Evolutionary conservation across 2,797 vertebrate genomes (phyloP).

Genomic region (Neopelma chrysocephalum): DNA sequence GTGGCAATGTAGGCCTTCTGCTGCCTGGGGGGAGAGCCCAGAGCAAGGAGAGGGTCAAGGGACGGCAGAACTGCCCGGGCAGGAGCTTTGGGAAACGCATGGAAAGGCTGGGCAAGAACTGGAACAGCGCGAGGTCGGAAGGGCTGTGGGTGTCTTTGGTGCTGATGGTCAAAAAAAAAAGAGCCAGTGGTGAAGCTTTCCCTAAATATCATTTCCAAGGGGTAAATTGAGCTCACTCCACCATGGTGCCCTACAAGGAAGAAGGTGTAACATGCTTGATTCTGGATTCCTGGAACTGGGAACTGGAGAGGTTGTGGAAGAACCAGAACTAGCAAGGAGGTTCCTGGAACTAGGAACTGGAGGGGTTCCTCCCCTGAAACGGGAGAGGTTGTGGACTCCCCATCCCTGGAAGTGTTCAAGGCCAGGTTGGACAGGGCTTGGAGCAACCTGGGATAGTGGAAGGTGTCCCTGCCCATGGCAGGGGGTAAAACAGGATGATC

Average conservation of each 20-base stretch:
- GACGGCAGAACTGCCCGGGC: fast-evolving
- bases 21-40: conserved; percentile 77
- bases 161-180: too few relatives aligned
- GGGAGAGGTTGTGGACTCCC: background rate
- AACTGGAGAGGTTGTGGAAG: background rate
- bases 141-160: background rate
- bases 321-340: background rate
- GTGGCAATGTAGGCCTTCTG: conserved; percentile 97
- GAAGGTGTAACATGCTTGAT: background rate
- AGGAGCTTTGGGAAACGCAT: background rate
- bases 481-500: background rate
- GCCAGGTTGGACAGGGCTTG: background rate
- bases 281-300: background rate
- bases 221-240: background rate
- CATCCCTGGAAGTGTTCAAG: background rate
- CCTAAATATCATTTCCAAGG: background rate
- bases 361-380: background rate
- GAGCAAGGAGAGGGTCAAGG: fast-evolving
- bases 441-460: background rate
- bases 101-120: background rate
- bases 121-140: background rate
- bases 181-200: fast-evolving
- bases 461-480: background rate
- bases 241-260: fast-evolving
- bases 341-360: background rate